A percentile compares a stretch with the other conserved stretches of the same genome.
These are phyloP conservation scores for Cyclargus thomasi DNA, from an alignment of 1,140 invertebrate genomes.

Conservation along the genomic window DNA sequence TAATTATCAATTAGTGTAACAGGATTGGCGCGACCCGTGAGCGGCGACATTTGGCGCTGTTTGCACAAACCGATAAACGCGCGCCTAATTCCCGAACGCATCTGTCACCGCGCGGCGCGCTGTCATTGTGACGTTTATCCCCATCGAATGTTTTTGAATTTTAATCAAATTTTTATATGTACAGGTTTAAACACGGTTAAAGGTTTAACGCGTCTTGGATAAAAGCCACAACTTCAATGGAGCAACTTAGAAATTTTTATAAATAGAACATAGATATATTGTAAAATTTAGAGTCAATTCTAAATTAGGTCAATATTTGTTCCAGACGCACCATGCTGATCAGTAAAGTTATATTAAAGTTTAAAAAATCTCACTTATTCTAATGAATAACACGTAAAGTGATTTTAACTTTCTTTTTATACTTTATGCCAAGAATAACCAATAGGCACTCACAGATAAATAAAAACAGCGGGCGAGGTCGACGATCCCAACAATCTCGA, in stretches of 20 bases:
- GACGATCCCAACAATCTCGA: background rate
- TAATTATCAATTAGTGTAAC: constrained; percentile 55
- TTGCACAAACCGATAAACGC: constrained; percentile 49
- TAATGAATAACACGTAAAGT: no score
- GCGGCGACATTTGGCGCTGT: constrained; percentile 45
- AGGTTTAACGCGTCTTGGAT: no score
- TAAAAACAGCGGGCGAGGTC: background rate
- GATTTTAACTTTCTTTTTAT: background rate
- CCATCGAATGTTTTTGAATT: background rate
- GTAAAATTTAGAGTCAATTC: no score
- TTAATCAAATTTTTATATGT: background rate
- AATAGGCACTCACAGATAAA: background rate
- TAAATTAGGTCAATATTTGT: no score
- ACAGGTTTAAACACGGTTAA: background rate
- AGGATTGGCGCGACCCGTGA: constrained; percentile 30
- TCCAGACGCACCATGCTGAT: no score
- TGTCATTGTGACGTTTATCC: constrained; percentile 33
- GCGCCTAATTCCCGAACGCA: constrained; percentile 39
- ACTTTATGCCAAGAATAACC: background rate
- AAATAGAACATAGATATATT: no score
- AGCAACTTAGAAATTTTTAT: no score
- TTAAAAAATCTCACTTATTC: no score
- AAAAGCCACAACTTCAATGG: no score
- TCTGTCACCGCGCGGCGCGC: constrained; percentile 39
- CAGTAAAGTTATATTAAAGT: no score